Conservation (phyloP, 2,797 vertebrate species). For the Harpagifer antarcticus region DNA sequence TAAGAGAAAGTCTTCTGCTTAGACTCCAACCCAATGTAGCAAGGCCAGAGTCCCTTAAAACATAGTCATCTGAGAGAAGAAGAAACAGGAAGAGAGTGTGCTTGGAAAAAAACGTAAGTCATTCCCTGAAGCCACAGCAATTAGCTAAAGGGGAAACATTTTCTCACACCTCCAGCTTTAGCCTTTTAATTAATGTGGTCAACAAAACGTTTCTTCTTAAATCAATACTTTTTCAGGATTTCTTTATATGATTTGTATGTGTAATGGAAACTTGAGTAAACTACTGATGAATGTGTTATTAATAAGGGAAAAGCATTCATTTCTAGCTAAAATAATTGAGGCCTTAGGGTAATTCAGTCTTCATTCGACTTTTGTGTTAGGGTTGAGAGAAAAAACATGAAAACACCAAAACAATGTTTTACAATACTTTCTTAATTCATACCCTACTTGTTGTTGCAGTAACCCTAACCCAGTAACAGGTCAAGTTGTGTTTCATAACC, state of each 20-base stretch:
- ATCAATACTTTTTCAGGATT: no score
- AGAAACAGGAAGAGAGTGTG: not conserved
- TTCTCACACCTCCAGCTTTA: not conserved
- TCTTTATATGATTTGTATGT: no score
- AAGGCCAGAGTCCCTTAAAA: not conserved
- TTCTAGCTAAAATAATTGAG: not conserved
- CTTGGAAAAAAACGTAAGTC: not conserved
- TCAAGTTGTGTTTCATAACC: not conserved
- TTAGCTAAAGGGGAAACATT: conserved; percentile 4
- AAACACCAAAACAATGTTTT: not conserved
- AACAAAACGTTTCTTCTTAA: no score
- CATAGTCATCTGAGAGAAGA: conserved; percentile 10
- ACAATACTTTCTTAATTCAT: not conserved
- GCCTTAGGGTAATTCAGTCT: not conserved
- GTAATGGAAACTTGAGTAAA: not conserved
- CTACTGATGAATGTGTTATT: not conserved
- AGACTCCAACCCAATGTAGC: not conserved
- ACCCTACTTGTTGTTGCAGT: not conserved
- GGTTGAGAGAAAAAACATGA: no score
- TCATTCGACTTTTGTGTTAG: not conserved
- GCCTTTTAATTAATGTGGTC: not conserved
- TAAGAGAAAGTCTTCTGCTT: not conserved
- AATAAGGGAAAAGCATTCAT: not conserved
- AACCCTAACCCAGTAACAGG: no score
- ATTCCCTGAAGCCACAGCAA: conserved; percentile 2